Evolutionary conservation across 2,888 invertebrate genomes (phyloP), one percentile per base, ranked within the genome.

Genomic region (Apodemia hepburni): DNA sequence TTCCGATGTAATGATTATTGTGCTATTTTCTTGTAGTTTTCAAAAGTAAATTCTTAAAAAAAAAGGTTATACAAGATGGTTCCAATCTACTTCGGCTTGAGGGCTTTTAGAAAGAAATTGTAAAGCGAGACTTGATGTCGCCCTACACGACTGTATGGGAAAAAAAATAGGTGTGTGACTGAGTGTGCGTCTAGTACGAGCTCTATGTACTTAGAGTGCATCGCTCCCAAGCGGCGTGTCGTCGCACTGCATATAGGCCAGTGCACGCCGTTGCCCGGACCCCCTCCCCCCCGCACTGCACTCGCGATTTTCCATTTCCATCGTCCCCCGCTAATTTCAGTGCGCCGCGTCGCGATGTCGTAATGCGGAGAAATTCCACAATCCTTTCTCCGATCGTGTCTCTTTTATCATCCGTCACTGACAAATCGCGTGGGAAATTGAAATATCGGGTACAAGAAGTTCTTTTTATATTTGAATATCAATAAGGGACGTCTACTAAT

Each of bases 161-260:
- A 79, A 81, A 87, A 87, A 85, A 85, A 84, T 47, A 47, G 45
- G 17, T 47, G 45, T 47, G 82, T 82, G 83, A 83, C 77, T 76
- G 79, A 81, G 87, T 89, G 85, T 89, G 87, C 81, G 86, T 86
- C 75, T 80, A 85, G 86, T 86, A 80, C 85, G 83, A 80, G 77
- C 80, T 78, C 83, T 85, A 82, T 82, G 87, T 87, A 85, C 82
- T 85, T 78, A 76, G 82, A 90, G 91, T 90, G 90, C 90, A 91
- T 88, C 90, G 91, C 89, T 90, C 91, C 90, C 90, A 86, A 83
- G 82, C 87, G 85, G 79, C 84, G 89, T 81, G 90, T 91, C 91
- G 90, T 89, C 91, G 91, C 82, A 91, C 90, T 88, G 90, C 90
- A 91, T 91, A 90, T 91, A 90, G 90, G 90, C 87, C 90, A 90